Evolutionary conservation across 1,140 invertebrate species (phyloP), one percentile per base, ranked within the genome.

Genomic region (Coboldia fuscipes): DNA sequence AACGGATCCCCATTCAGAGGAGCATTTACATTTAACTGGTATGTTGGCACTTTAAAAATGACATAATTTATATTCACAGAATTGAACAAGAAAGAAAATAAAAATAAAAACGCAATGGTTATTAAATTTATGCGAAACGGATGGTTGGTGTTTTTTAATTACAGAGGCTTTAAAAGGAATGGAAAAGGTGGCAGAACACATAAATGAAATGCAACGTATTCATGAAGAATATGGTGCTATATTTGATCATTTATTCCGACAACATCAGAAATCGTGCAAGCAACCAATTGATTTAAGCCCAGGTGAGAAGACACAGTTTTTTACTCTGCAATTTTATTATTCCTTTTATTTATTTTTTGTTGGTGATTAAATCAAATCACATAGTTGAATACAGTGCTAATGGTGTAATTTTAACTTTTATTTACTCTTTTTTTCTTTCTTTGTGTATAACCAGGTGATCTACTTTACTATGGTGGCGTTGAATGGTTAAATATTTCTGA

Each of bases 161-260:
- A 42, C 68, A 86, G 84, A 88, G 65, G 82, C 85, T 36, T 63
- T 90, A 18, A 83, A 85, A 51, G 83, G 83, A 37, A 97, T 98
- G 90, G 92, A 97, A 56, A 89, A 93, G 57, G 90, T 97, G 34
- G 93, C 92, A n/a, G 90, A 96, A 61, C 93, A 97, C 57, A 96
- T 98, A 44, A 98, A 97, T 58, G 92, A 97, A 65, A 97, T 97
- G 92, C 92, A 97, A 66, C 72, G 92, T 63, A 94, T 97, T 49
- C 92, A 96, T 56, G 92, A 98, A 65, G 92, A 97, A 62, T 97
- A 97, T 58, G 92, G 92, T 37, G 83, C 85, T 41, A 93, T 97
- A 55, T 96, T 97, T 61, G 88, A 92, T 65, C 85, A 90, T 55
- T 65, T 92, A 42, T 89, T 88, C 62, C 68, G 85, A 44, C 86